Evolutionary conservation across 2,113 vertebrate species (phyloP), one percentile per base, ranked within the genome.

Genomic region (Perca schrenkii): DNA sequence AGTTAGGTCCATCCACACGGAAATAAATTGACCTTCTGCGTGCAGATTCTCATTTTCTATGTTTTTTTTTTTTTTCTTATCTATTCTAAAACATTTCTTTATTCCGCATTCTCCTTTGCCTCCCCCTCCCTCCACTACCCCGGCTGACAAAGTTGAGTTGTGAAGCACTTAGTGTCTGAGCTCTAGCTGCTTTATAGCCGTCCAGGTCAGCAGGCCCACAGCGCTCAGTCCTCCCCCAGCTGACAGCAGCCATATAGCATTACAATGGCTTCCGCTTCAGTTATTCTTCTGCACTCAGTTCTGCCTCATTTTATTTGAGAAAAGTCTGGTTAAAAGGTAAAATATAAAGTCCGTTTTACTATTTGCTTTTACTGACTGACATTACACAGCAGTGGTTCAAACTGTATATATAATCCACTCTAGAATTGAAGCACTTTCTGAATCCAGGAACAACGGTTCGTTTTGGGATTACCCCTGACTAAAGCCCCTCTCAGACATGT

Each of bases 141-240:
- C 15, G 47, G 66, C 82, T 85, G 84, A 88, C 86, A 87, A 53
- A 87, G 84, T 77, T 84, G 88, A 91, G 69, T 85, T 90, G 86
- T 87, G 90, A 88, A 83, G 86, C 86, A 88, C 88, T 90, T 87
- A 82, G 82, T 21, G 82, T 77, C 77, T 19, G 77, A 84, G 86
- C 87, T 82, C 80, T 36, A 6, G 71, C 86, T 84, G 88, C 69
- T 88, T 89, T 88, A 90, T 74, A 34, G 85, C 75, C 47, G 13
- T 54, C 50, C 82, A 74, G 88, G 84, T 89, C 90, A 88, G 86
- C 82, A 49, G 68, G 80, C 85, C 36, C 56, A 17, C 65, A 1
- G 83, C 49, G 73, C 61, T 86, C 85, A 75, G 78, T 89, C 88
- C 84, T 87, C 75, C 12, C 77, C 60, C 77, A 16, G 88, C 80